Evolutionary conservation across 2,113 vertebrate species (phyloP), one percentile per base, ranked within the genome.

Genomic region (Triplophysa siluroides): DNA sequence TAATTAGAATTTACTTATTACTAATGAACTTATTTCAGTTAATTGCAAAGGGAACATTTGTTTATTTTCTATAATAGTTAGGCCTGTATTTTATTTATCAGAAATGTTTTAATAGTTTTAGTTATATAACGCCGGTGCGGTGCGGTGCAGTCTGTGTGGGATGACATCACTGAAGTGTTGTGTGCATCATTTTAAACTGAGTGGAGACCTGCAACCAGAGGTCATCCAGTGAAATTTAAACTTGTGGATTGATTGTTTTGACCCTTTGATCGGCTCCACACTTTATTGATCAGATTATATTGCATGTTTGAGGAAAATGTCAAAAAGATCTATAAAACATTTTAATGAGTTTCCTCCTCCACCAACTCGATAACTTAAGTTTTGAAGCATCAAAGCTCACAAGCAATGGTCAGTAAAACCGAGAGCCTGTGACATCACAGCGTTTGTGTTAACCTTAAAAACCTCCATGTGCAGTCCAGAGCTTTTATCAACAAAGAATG

Each of bases 201-300:
- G 5, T 38, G 62, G 24, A 75, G 73, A 62, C 12, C 41, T 50
- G 18, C 23, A 26, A 33, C 71, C 69, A 77, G 60, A 58, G 76
- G 56, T 73, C 82, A 80, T 83, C 83, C 6, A 47, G 58, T 62
- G 14, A n/a, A 50, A 88, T 85, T 88, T 74, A 83, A 78, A 29
- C 4, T 67, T 7, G 33, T 38, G 33, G 7, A 88, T 89, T 80
- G 41, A 87, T 89, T 73, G 38, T 80, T 83, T 78, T 78, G 76
- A 85, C 83, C 87, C 14, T 78, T 73, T 84, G 81, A 60, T 69
- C 19, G 6, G 2, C 10, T 11, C 18, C 64, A 87, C 88, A 86
- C 89, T 86, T 90, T 88, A 87, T 89, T 86, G 64, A 83, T 75
- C 7, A 73, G 4, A 79, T 54, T 18, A 2, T 64, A 50, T n/a